phyloP scores from a whole-genome alignment of 2,888 invertebrate species.

The Bimastos eiseni region DNA sequence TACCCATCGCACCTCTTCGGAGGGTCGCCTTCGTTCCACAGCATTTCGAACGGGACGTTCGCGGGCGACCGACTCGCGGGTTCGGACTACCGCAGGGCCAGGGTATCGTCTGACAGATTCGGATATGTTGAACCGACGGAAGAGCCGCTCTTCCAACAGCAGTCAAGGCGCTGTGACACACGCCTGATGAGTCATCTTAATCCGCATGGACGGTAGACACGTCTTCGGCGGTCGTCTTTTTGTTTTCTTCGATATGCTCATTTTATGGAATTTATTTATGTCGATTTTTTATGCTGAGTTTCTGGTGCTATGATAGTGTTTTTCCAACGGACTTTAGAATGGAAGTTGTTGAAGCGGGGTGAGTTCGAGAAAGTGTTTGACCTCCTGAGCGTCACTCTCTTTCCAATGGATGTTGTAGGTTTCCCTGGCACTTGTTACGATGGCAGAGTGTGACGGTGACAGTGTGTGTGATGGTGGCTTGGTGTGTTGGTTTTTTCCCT shows the following conservation, averaged over 20 bases:
- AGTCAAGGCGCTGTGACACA: not conserved
- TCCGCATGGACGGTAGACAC: not conserved
- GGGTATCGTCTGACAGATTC: not conserved
- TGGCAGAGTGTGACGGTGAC: not conserved
- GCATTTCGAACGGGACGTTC: not conserved
- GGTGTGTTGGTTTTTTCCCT: not conserved
- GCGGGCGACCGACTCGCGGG: not conserved
- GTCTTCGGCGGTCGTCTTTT: not conserved
- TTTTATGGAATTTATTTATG: conserved; percentile 21
- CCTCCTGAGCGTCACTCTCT: too few relatives aligned
- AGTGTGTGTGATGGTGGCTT: not conserved
- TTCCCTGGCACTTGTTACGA: too few relatives aligned
- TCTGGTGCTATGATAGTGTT: not conserved
- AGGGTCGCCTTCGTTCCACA: not conserved
- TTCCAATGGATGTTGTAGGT: not conserved
- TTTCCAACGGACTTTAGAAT: not conserved
- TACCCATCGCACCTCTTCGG: not conserved
- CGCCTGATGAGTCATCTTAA: not conserved
- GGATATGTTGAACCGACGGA: not conserved
- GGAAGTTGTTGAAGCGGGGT: not conserved
- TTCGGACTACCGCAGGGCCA: not conserved
- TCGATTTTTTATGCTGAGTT: not conserved
- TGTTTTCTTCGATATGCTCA: conserved; percentile 13
- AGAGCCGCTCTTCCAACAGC: not conserved
- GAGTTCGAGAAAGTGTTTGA: too few relatives aligned